Conservation (phyloP, 2,797 vertebrate genomes). For the Austrolebias charrua region DNA sequence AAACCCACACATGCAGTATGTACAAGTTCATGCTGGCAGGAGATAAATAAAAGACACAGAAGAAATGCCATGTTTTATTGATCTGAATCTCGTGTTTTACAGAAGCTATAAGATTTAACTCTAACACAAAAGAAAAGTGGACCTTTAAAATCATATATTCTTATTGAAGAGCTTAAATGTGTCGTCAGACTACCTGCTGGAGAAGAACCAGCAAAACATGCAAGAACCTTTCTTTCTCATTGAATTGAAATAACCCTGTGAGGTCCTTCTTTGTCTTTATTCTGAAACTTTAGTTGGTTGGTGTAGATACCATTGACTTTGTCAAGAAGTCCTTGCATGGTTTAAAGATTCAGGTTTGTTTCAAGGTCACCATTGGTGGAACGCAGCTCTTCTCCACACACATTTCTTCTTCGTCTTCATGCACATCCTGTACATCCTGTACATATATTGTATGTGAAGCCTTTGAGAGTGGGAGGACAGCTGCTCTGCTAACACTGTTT, state of each 20-base stretch:
- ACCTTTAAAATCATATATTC: too few species aligned
- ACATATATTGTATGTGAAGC: neutral
- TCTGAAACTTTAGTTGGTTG: neutral
- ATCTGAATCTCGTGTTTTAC: too few species aligned
- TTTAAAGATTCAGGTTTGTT: neutral
- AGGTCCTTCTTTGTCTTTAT: neutral
- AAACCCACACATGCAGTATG: too few species aligned
- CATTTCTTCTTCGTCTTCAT: constrained; percentile 1
- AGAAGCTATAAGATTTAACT: too few species aligned
- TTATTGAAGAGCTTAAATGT: too few species aligned
- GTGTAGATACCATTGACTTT: too few species aligned
- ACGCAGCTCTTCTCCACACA: neutral
- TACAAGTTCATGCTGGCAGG: too few species aligned
- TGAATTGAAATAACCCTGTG: too few species aligned
- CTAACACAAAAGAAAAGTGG: too few species aligned
- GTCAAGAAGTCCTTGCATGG: neutral
- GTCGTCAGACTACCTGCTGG: too few species aligned
- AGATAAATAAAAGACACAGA: too few species aligned
- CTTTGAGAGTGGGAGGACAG: constrained; percentile 10
- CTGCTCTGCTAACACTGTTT: constrained; percentile 7
- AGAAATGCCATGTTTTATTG: too few species aligned
- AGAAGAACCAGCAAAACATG: neutral
- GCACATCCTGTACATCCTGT: neutral
- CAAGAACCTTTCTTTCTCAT: neutral
- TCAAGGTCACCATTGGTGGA: neutral